Percentiles rank a stretch among this genome's conserved stretches.
phyloP scores from a whole-genome alignment of 2,113 vertebrate genomes.

The Mesoclemmys tuberculata region DNA sequence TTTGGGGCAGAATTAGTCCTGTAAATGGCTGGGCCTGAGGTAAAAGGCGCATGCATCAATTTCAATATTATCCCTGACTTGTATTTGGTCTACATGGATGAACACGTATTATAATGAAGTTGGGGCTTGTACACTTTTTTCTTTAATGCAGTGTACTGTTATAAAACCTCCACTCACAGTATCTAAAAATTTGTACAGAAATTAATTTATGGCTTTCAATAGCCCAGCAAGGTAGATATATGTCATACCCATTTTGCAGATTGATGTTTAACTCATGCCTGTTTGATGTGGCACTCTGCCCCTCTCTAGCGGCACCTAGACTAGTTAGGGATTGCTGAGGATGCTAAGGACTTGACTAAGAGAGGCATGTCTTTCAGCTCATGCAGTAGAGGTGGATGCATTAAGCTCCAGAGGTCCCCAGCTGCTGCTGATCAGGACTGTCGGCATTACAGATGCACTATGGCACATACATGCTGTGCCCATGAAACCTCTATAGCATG shows the following conservation, averaged over 20 bases:
- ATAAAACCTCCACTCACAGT: fast-evolving
- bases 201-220: fast-evolving
- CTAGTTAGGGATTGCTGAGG: neutral
- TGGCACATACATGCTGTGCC: fast-evolving
- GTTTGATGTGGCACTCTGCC: neutral
- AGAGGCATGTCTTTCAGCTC: neutral
- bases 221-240: fast-evolving
- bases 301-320: neutral
- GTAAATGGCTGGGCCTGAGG: neutral
- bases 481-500: fast-evolving
- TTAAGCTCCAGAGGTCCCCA: neutral
- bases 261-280: neutral
- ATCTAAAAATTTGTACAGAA: fast-evolving
- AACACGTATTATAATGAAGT: neutral
- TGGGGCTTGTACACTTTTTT: neutral
- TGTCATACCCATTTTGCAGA: fast-evolving
- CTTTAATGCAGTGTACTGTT: neutral
- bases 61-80: neutral
- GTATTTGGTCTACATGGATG: neutral
- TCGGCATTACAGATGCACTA: neutral
- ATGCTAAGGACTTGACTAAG: neutral
- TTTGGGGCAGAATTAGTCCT: neutral
- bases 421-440: neutral
- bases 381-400: neutral
- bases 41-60: neutral